A percentile compares a stretch with the other conserved stretches of the same genome.
Conservation (phyloP, 2,888 invertebrate species). For the Ryuthela nishihirai region DNA sequence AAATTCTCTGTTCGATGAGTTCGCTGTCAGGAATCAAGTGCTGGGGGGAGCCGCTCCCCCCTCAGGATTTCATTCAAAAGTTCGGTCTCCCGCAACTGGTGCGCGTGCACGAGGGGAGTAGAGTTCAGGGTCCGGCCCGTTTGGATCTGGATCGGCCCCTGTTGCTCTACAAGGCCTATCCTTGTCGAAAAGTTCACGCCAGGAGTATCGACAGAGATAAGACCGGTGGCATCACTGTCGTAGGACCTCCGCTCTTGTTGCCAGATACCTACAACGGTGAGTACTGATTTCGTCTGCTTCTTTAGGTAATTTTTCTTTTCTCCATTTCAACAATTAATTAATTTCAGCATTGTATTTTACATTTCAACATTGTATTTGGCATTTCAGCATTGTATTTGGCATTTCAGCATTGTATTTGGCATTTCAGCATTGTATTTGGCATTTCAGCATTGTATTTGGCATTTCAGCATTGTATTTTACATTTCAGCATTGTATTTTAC, state of each 20-base stretch:
- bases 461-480: too few relatives aligned
- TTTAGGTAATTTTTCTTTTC: too few relatives aligned
- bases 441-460: too few relatives aligned
- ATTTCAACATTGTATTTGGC: too few relatives aligned
- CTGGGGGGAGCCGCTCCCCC: slow-evolving; percentile 36
- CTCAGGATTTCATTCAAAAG: slow-evolving; percentile 59
- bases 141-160: slow-evolving; percentile 56
- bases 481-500: too few relatives aligned
- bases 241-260: slow-evolving; percentile 60
- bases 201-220: slow-evolving; percentile 52
- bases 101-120: slow-evolving; percentile 49
- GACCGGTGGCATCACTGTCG: slow-evolving; percentile 23
- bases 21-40: slow-evolving; percentile 30
- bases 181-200: slow-evolving; percentile 62
- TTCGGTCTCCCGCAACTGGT: slow-evolving; percentile 62
- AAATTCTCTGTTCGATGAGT: too few relatives aligned
- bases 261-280: slow-evolving; percentile 65
- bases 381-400: too few relatives aligned
- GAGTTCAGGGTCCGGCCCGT: slow-evolving; percentile 48
- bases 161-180: slow-evolving; percentile 61
- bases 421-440: too few relatives aligned
- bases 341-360: too few relatives aligned
- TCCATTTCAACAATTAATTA: too few relatives aligned
- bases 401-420: too few relatives aligned
- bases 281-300: too few relatives aligned